Base-by-base conservation (phyloP, 2,888 invertebrate species). In the Charanyca ferruginea region DNA sequence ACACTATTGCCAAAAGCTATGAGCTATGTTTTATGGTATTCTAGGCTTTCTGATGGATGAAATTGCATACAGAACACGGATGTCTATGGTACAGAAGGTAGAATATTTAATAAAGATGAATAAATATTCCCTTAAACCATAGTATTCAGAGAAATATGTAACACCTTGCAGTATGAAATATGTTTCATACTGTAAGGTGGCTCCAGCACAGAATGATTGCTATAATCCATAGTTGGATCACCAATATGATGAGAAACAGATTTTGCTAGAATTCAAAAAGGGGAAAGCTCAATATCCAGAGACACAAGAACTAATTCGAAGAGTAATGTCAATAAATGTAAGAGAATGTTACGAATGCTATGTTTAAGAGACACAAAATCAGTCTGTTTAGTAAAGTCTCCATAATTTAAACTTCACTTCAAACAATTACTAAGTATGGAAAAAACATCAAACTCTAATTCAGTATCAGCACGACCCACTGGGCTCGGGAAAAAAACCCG, bases 381-480 rank as follows among this genome's bases (percentile, higher is more conserved):
- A 72, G 11, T 23, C 23, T 11, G 22, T 32, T 47, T 32, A 38
- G 38, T 44, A 38, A 23, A 35, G n/a, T n/a, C 35, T 7, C 35
- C 1, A 38, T 23, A 20, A 55, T 55, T 25, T 23, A 41, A 55
- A 45, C 11, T 35, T 25, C 32, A 38, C 48, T 54, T 49, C 42
- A 13, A 63, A 72, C n/a, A 22, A 45, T 11, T 45, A 54, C 23
- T 41, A 54, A 20, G 25, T n/a, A n/a, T n/a, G 35, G 65, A 70
- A 73, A 48, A 54, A 18, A 41, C 38, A 11, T 8, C 23, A 7
- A 35, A 22, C 16, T n/a, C 6, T 18, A 48, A 38, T 28, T 69
- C 35, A 44, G 35, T 66, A 65, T 73, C 73, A 42, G 32, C 20
- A 35, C 32, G 53, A 53, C 35, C 38, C 59, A 49, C 48, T 64